Evolutionary conservation across 2,888 invertebrate genomes (phyloP).

Genomic region (Atethmia centrago): DNA sequence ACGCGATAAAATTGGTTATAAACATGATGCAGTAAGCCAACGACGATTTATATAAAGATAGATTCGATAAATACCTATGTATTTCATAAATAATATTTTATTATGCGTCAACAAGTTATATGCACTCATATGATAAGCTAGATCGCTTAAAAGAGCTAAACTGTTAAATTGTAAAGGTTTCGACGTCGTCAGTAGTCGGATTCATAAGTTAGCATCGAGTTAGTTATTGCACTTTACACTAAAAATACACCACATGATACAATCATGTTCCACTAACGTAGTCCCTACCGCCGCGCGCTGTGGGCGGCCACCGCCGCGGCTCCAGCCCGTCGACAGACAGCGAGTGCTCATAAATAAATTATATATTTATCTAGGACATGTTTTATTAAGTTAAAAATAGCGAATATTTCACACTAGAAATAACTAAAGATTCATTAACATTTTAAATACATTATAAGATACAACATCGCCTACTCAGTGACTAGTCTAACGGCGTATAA

Average conservation of each 20-base stretch:
- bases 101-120: slow-evolving; percentile 88
- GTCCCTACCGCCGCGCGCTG: slow-evolving; percentile 60
- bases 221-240: slow-evolving; percentile 85
- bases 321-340: slow-evolving; percentile 68
- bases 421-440: slow-evolving; percentile 89
- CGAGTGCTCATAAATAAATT: slow-evolving; percentile 85
- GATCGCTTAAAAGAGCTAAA: slow-evolving; percentile 76
- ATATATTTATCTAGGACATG: slow-evolving; percentile 82
- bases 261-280: slow-evolving; percentile 70
- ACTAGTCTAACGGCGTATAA: slow-evolving; percentile 89
- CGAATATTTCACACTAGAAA: slow-evolving; percentile 86
- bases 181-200: slow-evolving; percentile 76
- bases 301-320: slow-evolving; percentile 57
- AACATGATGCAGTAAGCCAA: slow-evolving; percentile 82
- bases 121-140: slow-evolving; percentile 81
- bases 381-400: slow-evolving; percentile 83
- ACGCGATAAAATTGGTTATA: slow-evolving; percentile 66
- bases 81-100: slow-evolving; percentile 80
- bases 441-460: slow-evolving; percentile 87
- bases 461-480: slow-evolving; percentile 89
- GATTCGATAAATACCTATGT: slow-evolving; percentile 68
- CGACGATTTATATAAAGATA: slow-evolving; percentile 79
- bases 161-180: slow-evolving; percentile 81
- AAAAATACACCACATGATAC: slow-evolving; percentile 73
- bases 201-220: slow-evolving; percentile 83